Evolutionary conservation across 2,797 vertebrate species (phyloP).

Genomic region (Falco naumanni): DNA sequence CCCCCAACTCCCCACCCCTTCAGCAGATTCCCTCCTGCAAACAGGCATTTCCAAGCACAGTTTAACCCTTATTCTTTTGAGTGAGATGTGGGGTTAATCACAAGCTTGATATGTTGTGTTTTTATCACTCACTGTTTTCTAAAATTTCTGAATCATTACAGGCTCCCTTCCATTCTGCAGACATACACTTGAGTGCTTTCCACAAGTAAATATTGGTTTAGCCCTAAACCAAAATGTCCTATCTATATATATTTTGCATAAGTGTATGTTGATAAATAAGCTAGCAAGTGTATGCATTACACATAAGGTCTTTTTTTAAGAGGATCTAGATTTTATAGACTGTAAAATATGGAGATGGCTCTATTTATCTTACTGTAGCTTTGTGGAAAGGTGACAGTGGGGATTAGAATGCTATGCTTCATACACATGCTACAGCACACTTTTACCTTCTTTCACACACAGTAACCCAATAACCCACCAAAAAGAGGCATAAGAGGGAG

Average conservation of each 20-base stretch:
- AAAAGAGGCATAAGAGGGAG: neutral
- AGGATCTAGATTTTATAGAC: conserved; percentile 77
- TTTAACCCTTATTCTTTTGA: neutral
- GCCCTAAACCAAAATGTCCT: conserved; percentile 54
- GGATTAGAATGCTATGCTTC: conserved; percentile 67
- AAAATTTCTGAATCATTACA: neutral
- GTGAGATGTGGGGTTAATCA: neutral
- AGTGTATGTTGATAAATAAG: conserved; percentile 78
- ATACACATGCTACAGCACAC: conserved; percentile 19
- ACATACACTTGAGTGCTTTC: conserved; percentile 19
- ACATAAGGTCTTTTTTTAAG: conserved; percentile 67
- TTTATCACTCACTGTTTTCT: neutral
- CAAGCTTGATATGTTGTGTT: neutral
- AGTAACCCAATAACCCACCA: neutral
- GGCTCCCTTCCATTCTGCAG: neutral
- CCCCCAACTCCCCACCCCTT: fast-evolving
- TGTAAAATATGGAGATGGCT: conserved; percentile 80
- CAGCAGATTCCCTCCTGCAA: neutral
- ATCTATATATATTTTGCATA: conserved; percentile 73
- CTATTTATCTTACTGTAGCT: conserved; percentile 81
- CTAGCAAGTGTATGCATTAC: conserved; percentile 64
- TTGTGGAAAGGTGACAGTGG: conserved; percentile 62
- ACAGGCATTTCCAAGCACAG: fast-evolving
- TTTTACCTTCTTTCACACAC: neutral
- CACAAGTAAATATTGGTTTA: conserved; percentile 72